Evolutionary conservation across 2,888 invertebrate genomes (phyloP), one percentile per base, ranked within the genome.

Genomic region (Chrysina gloriosa): DNA sequence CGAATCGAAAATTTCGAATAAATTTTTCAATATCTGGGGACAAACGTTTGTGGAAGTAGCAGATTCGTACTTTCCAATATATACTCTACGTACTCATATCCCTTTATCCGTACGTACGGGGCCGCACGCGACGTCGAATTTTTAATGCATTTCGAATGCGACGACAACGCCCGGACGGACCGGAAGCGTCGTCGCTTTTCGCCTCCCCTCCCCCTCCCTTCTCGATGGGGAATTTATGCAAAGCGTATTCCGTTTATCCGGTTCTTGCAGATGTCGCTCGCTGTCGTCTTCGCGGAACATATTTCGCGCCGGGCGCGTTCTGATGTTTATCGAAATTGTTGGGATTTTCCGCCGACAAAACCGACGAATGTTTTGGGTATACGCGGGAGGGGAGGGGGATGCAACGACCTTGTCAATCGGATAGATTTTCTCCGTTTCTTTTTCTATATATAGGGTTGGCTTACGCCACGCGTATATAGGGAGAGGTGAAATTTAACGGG

Each of bases 221-320:
- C n/a, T 16, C 45, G 45, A 16, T 6, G 4, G n/a, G 21, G 45
- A 45, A 45, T 52, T 52, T 31, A 52, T 52, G 52, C 31, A 52
- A 52, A 52, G 31, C 19, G 52, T 52, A 52, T 52, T 29, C 31
- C 19, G 31, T 19, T 25, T 16, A 19, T 6, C 19, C 19, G n/a
- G 31, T 16, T 9, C 31, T 31, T 52, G 52, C 52, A 52, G 52
- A 52, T 52, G 52, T 52, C 52, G 31, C 31, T 9, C 6, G 31
- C 31, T 29, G 52, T 52, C 31, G 52, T 52, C 31, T 29, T 52
- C 19, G 29, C 31, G 31, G 31, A 52, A 52, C 31, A 52, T 52
- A 31, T 52, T 52, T 31, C 52, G 31, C 31, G 6, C 52, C 45
- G 16, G 16, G 42, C 45, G 19, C 45, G 19, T 7, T 7, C n/a